Evolutionary conservation across 2,888 invertebrate genomes (phyloP), one percentile per base, ranked within the genome.

Genomic region (Agrotis ipsilon): DNA sequence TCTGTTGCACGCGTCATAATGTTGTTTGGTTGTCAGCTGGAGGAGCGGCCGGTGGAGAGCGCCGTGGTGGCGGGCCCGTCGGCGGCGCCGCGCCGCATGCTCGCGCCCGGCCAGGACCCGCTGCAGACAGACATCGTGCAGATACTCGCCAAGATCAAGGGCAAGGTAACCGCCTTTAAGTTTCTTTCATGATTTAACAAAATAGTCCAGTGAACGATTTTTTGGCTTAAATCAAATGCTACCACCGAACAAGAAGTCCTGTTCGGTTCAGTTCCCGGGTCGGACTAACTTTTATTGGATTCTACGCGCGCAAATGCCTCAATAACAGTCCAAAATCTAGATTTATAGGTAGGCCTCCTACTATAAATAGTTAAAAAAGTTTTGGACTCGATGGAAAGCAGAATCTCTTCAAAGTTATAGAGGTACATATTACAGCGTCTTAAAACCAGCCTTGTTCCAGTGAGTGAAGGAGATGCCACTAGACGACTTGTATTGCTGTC

Each of bases 131-230:
- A 98, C 88, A 97, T 98, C 79, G 97, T 98, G 55, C 96, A 97
- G 83, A 97, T 98, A 75, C 94, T 98, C 66, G 97, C 98, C 21
- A 98, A 97, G 92, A 97, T 98, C 81, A 98, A 98, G 92, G 97
- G 97, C 45, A 97, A 97, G 95, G 96, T 94, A 18, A 14, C 48
- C 39, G 54, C 5, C 27, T 54, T 54, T 13, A n/a, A n/a, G 5
- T n/a, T 55, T 32, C 13, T 55, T 32, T 24, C 54, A 11, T 54
- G 18, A 18, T 4, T 4, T 52, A 52, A 24, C 24, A 9, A 24
- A 24, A n/a, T n/a, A n/a, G n/a, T n/a, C n/a, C 52, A 6, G 52
- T 18, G 11, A n/a, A n/a, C 2, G 54, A 32, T 3, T 52, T n/a
- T 7, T 13, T 55, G 13, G 11, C n/a, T 6, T 13, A 32, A 54